Evolutionary conservation across 2,888 invertebrate genomes (phyloP), one percentile per base, ranked within the genome.

Genomic region (Leptogaster cylindrica): DNA sequence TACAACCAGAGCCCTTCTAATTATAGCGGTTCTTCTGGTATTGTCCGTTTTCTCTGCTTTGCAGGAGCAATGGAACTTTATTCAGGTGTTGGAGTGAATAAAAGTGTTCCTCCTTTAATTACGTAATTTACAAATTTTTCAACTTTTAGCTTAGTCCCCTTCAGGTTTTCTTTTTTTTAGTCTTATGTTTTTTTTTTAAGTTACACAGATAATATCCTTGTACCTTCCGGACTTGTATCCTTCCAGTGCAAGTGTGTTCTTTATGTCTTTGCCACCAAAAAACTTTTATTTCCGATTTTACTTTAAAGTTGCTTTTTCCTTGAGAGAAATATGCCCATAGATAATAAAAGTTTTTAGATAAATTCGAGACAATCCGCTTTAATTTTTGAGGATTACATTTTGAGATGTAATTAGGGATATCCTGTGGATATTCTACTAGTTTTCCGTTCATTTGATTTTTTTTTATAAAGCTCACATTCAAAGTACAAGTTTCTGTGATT

Each of bases 61-160:
- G 33, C 31, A 20, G 20, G 16, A 52, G 16, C 52, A 18, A 18
- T 31, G 33, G 33, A 52, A 52, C 52, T 52, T 52, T 52, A 52
- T 52, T 52, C 52, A 52, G 52, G 52, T 52, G 52, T 52, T 33
- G 52, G 52, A 33, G 28, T 31, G 1, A 33, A 52, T 33, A 52
- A 52, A 52, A 52, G 52, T 52, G 33, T 31, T 52, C 51, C 16
- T 51, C 52, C 28, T 52, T 33, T 52, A 52, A 52, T 52, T 52
- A 52, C 52, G 52, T 52, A 52, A 52, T 52, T 52, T 52, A 33
- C 52, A 20, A 52, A 33, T 52, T 52, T 51, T 51, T 52, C 10
- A 10, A 31, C 28, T 2, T 52, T 52, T 52, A 20, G 52, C 33
- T 52, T 51, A 51, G 28, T 18, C 44, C 25, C 46, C 20, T 33